phyloP scores from a whole-genome alignment of 2,888 invertebrate genomes.

The Herminia tarsipennalis region DNA sequence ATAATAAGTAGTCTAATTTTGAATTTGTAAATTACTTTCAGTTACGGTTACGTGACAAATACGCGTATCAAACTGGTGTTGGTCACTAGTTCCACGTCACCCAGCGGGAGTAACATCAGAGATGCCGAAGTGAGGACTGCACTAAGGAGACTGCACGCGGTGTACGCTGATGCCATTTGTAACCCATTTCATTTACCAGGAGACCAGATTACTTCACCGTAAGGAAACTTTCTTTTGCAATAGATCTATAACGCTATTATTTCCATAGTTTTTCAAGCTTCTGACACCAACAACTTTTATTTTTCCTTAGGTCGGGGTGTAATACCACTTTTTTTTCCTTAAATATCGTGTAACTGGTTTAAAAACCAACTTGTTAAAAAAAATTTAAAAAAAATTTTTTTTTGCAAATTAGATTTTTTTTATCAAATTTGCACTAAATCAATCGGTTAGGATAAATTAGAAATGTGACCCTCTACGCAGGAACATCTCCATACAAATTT shows the following conservation, averaged over 20 bases:
- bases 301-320: too few species aligned
- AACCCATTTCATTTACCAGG: conserved; percentile 99
- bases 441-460: too few species aligned
- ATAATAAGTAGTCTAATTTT: background rate
- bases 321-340: too few species aligned
- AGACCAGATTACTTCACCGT: conserved; percentile 95
- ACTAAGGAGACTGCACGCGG: conserved; percentile 93
- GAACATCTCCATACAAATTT: too few species aligned
- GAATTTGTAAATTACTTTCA: conserved; percentile 61
- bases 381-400: too few species aligned
- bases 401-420: too few species aligned
- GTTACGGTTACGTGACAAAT: conserved; percentile 98
- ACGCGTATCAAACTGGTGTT: conserved; percentile 98
- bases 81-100: conserved; percentile 96
- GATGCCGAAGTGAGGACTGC: conserved; percentile 98
- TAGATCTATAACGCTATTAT: too few species aligned
- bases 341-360: background rate
- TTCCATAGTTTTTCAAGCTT: too few species aligned
- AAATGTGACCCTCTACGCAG: too few species aligned
- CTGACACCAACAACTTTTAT: too few species aligned
- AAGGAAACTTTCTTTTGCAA: too few species aligned
- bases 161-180: conserved; percentile 97
- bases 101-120: conserved; percentile 93
- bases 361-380: background rate
- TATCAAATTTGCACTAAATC: too few species aligned